Evolutionary conservation across 1,140 invertebrate species (phyloP).

Genomic region (Platyura marginata): DNA sequence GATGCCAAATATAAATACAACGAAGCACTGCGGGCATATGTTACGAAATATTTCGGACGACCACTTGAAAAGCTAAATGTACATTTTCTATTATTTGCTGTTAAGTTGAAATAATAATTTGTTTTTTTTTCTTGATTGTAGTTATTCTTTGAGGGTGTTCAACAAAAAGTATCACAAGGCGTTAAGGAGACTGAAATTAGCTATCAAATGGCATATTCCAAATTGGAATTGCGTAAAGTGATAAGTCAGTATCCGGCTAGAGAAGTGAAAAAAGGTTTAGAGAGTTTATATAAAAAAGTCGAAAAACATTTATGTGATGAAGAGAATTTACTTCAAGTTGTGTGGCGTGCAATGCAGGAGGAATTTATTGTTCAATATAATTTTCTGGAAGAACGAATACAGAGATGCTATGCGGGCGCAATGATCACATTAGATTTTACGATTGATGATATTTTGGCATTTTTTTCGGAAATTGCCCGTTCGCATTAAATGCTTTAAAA

Average conservation of each 20-base stretch:
- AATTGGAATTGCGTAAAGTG: conserved; percentile 89
- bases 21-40: conserved; percentile 79
- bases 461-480: conserved; percentile 97
- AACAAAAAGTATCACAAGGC: conserved; percentile 75
- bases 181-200: conserved; percentile 95
- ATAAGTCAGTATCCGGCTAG: conserved; percentile 88
- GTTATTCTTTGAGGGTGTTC: conserved; percentile 90
- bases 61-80: conserved; percentile 92
- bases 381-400: conserved; percentile 81
- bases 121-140: conserved; percentile 25
- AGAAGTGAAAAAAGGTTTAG: conserved; percentile 91
- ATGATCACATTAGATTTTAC: conserved; percentile 89
- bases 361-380: conserved; percentile 97
- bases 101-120: background rate
- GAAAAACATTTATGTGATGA: conserved; percentile 94
- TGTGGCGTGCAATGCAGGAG: conserved; percentile 98
- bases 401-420: conserved; percentile 90
- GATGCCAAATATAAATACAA: conserved; percentile 84
- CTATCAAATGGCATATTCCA: conserved; percentile 94
- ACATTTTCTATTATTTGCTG: conserved; percentile 6
- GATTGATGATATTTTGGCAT: conserved; percentile 89
- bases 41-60: conserved; percentile 84
- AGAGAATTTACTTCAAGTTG: conserved; percentile 83
- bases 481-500: conserved; percentile 67
- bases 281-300: conserved; percentile 90